These are phyloP conservation scores for Cynopterus sphinx DNA, from an alignment of 2,797 vertebrate genomes.

Conservation along the genomic window DNA sequence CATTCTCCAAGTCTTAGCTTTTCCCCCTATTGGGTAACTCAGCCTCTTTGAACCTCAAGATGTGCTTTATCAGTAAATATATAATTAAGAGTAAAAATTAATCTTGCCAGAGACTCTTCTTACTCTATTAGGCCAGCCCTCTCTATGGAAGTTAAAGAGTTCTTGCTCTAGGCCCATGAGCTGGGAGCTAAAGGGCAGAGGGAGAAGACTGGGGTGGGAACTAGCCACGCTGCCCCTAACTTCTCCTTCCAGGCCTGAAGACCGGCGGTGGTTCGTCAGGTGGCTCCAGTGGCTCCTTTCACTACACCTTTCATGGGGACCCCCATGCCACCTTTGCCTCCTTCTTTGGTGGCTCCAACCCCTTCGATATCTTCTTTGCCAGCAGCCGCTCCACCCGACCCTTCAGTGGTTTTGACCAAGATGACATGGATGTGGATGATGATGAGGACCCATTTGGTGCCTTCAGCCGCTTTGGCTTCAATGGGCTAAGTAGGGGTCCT, in stretches of 20 bases:
- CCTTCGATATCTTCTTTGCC: constrained; percentile 98
- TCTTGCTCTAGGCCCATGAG: not conserved
- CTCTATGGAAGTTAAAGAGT: not conserved
- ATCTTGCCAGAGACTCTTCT: constrained; percentile 14
- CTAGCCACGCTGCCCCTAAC: not conserved
- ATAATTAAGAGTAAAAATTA: constrained; percentile 16
- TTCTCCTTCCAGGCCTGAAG: constrained; percentile 92
- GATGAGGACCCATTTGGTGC: constrained; percentile 94
- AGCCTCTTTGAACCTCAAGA: constrained; percentile 20
- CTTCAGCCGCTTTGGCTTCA: constrained; percentile 94
- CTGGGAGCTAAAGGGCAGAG: not conserved
- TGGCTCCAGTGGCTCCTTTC: constrained; percentile 92
- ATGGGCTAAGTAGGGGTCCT: constrained; percentile 92
- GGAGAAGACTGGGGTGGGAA: not conserved
- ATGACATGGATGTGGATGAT: constrained; percentile 93
- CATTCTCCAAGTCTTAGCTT: constrained; percentile 3
- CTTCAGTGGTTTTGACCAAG: constrained; percentile 93
- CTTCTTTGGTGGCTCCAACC: constrained; percentile 98
- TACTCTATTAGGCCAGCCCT: not conserved
- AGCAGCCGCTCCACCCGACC: constrained; percentile 91
- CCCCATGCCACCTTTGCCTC: constrained; percentile 98
- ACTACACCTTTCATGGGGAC: constrained; percentile 99
- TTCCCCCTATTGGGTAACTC: not conserved
- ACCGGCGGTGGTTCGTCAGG: constrained; percentile 93
- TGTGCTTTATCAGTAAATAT: not conserved